Evolutionary conservation across 2,797 vertebrate genomes (phyloP), one percentile per base, ranked within the genome.

Genomic region (Austrolebias charrua): DNA sequence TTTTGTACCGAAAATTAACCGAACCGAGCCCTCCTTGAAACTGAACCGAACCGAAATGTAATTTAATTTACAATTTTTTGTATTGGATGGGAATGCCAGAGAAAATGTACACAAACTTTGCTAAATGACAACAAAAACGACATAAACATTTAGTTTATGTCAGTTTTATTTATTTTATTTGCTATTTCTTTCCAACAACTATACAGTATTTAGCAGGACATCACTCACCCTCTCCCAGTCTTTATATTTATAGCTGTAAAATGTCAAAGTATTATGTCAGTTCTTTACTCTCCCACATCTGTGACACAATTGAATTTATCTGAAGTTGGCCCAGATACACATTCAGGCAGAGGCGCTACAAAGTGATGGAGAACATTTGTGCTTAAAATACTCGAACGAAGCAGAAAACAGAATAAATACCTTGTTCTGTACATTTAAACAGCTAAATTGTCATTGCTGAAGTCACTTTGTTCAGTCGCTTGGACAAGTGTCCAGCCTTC

Each of bases 401-500:
- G 2, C 45, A 18, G 44, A 69, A 33, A 55, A 10, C 28, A 24
- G 24, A 24, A 24, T 24, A 24, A 24, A 24, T 38, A 44, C 58
- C 55, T 64, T 63, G 64, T 52, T 63, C 35, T n/a, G 13, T 51
- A 18, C 57, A 58, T 28, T 66, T 24, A 60, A 69, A 56, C 52
- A 66, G 45, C 31, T 15, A 42, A 20, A 83, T 62, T 72, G 63
- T 33, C 29, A 69, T 58, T 33, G 5, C 31, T 33, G 31, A 33
- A 33, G 31, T 33, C 28, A 42, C 40, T 53, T 52, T 54, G 65
- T 78, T 65, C 12, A 85, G 78, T 79, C 76, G 84, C 81, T 76
- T 73, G 66, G 31, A 60, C 81, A 79, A 46, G 79, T 79, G 24
- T 24, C 24, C 24, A 24, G n/a, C n/a, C 73, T 80, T 80, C 60